Evolutionary conservation across 2,888 invertebrate species (phyloP).

Genomic region (Coenonympha arcania): DNA sequence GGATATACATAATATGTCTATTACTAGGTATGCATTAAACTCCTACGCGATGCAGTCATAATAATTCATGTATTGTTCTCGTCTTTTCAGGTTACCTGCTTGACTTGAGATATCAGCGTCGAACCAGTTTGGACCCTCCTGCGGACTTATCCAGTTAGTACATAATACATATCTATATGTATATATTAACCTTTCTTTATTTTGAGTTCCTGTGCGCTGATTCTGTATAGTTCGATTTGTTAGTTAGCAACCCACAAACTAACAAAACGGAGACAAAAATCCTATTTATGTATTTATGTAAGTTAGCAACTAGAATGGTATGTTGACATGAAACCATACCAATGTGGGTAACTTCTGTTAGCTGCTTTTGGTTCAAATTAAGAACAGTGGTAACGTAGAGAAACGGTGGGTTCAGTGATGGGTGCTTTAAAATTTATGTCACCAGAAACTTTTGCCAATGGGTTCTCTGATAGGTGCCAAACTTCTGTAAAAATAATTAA

Average conservation of each 20-base stretch:
- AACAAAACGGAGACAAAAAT: background rate
- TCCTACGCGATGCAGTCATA: constrained; percentile 3
- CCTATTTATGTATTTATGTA: no score
- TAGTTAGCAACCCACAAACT: background rate
- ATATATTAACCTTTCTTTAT: background rate
- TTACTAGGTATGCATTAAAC: no score
- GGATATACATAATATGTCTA: no score
- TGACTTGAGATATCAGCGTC: constrained; percentile 65
- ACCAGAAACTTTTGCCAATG: no score
- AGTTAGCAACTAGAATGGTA: no score
- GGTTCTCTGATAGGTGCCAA: no score
- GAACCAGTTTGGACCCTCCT: constrained; percentile 36
- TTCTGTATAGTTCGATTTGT: background rate
- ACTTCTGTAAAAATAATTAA: no score
- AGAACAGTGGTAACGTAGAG: no score
- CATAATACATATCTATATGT: constrained; percentile 5
- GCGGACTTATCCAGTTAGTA: constrained; percentile 50
- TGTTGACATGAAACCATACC: no score
- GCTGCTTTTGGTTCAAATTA: constrained; percentile 28
- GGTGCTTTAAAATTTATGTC: no score
- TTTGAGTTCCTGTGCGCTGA: background rate
- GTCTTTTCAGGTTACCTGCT: constrained; percentile 66
- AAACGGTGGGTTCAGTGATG: no score
- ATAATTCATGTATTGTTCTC: background rate
- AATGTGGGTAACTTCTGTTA: no score